Base-by-base conservation (phyloP, 2,888 invertebrate species). In the Teleogryllus oceanicus region DNA sequence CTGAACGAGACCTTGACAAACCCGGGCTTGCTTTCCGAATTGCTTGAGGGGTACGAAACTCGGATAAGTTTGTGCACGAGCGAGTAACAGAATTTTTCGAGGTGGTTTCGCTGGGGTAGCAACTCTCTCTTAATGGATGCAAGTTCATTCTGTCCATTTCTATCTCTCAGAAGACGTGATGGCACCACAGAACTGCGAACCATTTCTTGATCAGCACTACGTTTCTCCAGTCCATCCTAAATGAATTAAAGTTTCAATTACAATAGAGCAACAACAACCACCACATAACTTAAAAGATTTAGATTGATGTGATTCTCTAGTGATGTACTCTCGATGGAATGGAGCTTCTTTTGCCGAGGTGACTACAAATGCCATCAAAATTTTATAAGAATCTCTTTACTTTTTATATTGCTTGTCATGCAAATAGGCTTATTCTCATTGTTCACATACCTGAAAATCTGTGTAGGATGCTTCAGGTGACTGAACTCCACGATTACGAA, bases 141-240 rank as follows among this genome's bases (percentile, higher is more conserved):
- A 3, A 20, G 24, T 20, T 18, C 62, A 18, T 62, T n/a, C 62
- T 49, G n/a, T 12, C 37, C 49, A 49, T 77, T 77, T n/a, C 77
- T 18, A 2, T 77, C 77, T 16, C n/a, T 77, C 2, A 77, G 77
- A 77, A 49, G n/a, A n/a, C 77, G 37, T 16, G 77, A 77, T 16
- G 77, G 77, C 11, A 49, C 77, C 12, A 77, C 77, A 5, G 77
- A 77, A 77, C 77, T 77, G 18, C 77, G 24, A 11, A 37, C 37
- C n/a, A 49, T 77, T 49, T 77, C 77, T 16, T 77, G 77, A n/a
- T 77, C 49, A 16, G 37, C 49, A 37, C 37, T 49, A n/a, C n/a
- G 62, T 77, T 77, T 49, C 49, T 77, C 77, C 24, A 77, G 77
- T n/a, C 18, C 12, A 24, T 37, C n/a, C 77, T 77, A 49, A 24